These are phyloP conservation scores for Mantis religiosa DNA, from an alignment of 2,888 invertebrate species.

Conservation along the genomic window DNA sequence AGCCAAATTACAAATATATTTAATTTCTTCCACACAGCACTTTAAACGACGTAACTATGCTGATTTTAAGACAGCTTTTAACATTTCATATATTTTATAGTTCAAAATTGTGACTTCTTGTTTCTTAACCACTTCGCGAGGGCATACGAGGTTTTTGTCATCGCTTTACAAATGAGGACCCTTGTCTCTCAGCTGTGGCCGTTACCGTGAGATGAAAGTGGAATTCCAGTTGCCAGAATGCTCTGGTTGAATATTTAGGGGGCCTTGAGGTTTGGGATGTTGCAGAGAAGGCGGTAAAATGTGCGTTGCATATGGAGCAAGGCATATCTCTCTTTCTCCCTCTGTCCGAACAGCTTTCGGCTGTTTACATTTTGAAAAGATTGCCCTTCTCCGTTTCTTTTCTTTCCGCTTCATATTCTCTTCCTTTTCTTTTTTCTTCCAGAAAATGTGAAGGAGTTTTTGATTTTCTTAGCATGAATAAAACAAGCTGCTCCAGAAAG, in stretches of 20 bases:
- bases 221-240: not conserved
- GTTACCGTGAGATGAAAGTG: not conserved
- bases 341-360: not conserved
- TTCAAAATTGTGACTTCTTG: too few relatives aligned
- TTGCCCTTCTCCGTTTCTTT: not conserved
- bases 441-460: not conserved
- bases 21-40: too few relatives aligned
- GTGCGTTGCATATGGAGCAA: slow-evolving; percentile 17
- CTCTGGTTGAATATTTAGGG: not conserved
- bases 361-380: not conserved
- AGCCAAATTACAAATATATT: too few relatives aligned
- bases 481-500: not conserved
- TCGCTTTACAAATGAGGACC: not conserved
- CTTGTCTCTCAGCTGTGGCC: not conserved
- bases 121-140: too few relatives aligned
- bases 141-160: not conserved
- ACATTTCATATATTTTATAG: too few relatives aligned
- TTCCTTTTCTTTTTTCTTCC: not conserved
- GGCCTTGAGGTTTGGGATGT: not conserved
- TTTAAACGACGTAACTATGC: too few relatives aligned
- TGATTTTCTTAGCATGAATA: not conserved
- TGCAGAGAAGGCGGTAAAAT: slow-evolving; percentile 4
- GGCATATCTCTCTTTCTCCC: not conserved
- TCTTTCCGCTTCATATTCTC: not conserved
- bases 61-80: too few relatives aligned